Base-by-base conservation (phyloP, 2,797 vertebrate species). In the Cephalopachus bancanus region DNA sequence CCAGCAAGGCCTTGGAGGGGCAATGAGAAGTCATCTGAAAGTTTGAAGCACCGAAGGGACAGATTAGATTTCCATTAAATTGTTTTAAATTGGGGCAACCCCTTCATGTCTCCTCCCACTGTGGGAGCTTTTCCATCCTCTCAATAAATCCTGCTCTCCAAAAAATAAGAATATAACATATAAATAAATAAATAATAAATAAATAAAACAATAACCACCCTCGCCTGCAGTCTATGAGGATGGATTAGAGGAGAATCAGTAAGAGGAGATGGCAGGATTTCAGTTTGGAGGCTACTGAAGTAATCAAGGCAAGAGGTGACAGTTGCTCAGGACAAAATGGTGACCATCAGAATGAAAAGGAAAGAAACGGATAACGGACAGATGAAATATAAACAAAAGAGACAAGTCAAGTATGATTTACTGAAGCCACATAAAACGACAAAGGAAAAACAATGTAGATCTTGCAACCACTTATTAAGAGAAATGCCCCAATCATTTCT, bases 401-500 rank as follows among this genome's bases (percentile, higher is more conserved):
- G 16, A 80, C 1, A 85, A 78, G 22, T 26, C 7, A 60, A 15
- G 1, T 9, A 20, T 30, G 22, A 72, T 28, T 78, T 76, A 64
- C 65, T 49, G 28, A 93, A 83, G 19, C 14, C 37, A 81, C 60
- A 49, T 10, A 83, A 92, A 93, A 83, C 59, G 55, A 80, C 20
- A 64, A 64, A 90, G 44, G 85, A 81, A 81, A 88, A 74, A 69
- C 78, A 67, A 62, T 59, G 1, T 26, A 57, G 26, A 93, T 49
- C n/a, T 64, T 83, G 33, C 64, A 95, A 91, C 16, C n/a, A 83
- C 9, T 15, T 80, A 83, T 10, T 91, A 33, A 79, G 22, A 96
- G 69, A 94, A 92, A 28, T 81, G 3, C 3, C 10, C 20, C 0
- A 91, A 53, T 17, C 85, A 57, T 93, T 85, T 97, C 59, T 91